These are phyloP conservation scores for Drosophila villosipedis DNA, from an alignment of 2,888 invertebrate genomes.

Conservation along the genomic window DNA sequence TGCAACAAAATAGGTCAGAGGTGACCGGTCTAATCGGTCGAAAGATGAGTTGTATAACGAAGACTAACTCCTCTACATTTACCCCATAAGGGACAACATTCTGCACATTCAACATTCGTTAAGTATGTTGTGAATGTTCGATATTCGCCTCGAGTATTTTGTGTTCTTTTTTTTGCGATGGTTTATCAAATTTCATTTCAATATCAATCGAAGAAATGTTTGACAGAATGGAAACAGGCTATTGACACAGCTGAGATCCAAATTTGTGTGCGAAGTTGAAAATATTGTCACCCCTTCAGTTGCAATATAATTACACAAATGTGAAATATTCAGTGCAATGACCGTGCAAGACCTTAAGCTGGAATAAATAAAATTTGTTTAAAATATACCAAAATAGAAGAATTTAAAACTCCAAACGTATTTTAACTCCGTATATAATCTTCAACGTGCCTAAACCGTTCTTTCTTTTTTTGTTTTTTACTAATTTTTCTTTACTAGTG, in stretches of 20 bases:
- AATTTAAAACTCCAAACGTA: background rate
- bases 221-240: background rate
- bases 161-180: background rate
- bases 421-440: background rate
- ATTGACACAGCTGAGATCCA: background rate
- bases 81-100: background rate
- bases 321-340: background rate
- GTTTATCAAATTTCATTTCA: background rate
- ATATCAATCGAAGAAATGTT: background rate
- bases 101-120: background rate
- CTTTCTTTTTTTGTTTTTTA: background rate
- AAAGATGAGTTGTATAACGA: background rate
- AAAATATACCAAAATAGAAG: background rate
- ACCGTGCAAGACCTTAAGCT: background rate
- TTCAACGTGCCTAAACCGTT: background rate
- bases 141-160: background rate
- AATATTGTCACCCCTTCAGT: background rate
- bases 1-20: background rate
- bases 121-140: background rate
- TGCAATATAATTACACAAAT: background rate
- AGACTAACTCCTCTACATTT: background rate
- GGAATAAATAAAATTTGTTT: background rate
- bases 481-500: slow-evolving; percentile 22
- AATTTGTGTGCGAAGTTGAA: background rate
- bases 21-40: background rate